A percentile compares a stretch with the other conserved stretches of the same genome.
These are phyloP conservation scores for Drepana arcuata DNA, from an alignment of 1,140 invertebrate species.

Conservation along the genomic window DNA sequence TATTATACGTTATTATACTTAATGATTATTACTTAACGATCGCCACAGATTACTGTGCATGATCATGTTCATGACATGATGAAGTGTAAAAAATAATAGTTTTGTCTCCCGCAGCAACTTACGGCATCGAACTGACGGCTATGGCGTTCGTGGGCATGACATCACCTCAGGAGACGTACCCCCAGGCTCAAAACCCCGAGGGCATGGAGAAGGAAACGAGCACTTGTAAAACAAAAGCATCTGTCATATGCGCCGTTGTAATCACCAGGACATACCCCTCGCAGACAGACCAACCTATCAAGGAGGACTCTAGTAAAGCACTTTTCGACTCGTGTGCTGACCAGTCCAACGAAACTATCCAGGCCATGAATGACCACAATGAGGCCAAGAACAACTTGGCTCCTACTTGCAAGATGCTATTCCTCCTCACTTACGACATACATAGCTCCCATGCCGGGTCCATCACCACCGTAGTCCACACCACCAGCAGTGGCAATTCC, in stretches of 20 bases:
- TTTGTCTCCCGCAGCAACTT: conserved; percentile 37
- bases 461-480: conserved; percentile 54
- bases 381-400: conserved; percentile 59
- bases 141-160: conserved; percentile 60
- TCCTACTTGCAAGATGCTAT: conserved; percentile 55
- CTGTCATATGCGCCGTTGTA: conserved; percentile 50
- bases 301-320: conserved; percentile 52
- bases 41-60: no score
- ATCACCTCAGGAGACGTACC: conserved; percentile 40
- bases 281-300: conserved; percentile 41
- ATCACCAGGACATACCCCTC: conserved; percentile 36
- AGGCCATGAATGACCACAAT: conserved; percentile 69
- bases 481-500: conserved; percentile 54
- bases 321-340: conserved; percentile 50
- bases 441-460: conserved; percentile 57
- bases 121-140: conserved; percentile 50
- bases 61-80: no score
- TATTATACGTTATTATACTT: no score
- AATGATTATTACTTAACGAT: no score
- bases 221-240: conserved; percentile 42
- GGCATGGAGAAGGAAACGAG: conserved; percentile 42
- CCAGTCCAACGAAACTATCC: conserved; percentile 49
- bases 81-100: no score
- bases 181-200: conserved; percentile 40
- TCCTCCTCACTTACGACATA: conserved; percentile 65